phyloP scores from a whole-genome alignment of 2,888 invertebrate species.

The Andrena hattorfiana region DNA sequence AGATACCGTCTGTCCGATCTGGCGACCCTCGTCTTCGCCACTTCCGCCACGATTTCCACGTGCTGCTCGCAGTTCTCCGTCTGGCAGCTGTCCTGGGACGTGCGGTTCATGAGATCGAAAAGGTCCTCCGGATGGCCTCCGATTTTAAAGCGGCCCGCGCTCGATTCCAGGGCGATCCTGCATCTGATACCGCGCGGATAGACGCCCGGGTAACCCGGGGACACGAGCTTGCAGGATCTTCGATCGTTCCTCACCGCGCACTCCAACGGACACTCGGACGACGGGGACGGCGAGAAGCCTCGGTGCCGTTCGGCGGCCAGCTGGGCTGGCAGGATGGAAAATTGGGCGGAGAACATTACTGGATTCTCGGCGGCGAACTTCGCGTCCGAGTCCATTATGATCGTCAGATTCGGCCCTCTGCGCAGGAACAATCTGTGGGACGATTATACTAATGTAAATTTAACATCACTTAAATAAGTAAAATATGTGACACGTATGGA shows the following conservation, averaged over 20 bases:
- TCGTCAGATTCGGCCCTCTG: slow-evolving; percentile 77
- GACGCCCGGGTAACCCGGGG: slow-evolving; percentile 79
- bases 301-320: slow-evolving; percentile 75
- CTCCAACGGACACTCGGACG: slow-evolving; percentile 76
- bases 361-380: slow-evolving; percentile 79
- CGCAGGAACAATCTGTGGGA: slow-evolving; percentile 74
- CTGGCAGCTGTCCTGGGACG: slow-evolving; percentile 76
- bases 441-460: not conserved
- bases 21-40: slow-evolving; percentile 36
- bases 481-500: no score
- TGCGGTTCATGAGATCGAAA: slow-evolving; percentile 80
- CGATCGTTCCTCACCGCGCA: slow-evolving; percentile 78
- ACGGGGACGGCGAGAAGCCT: slow-evolving; percentile 67
- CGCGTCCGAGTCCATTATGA: slow-evolving; percentile 77
- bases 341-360: slow-evolving; percentile 80
- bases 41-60: slow-evolving; percentile 64
- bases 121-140: slow-evolving; percentile 77
- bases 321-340: slow-evolving; percentile 75
- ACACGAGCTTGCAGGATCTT: slow-evolving; percentile 73
- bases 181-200: slow-evolving; percentile 79
- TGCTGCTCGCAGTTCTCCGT: slow-evolving; percentile 79
- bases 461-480: no score
- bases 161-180: slow-evolving; percentile 75
- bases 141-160: slow-evolving; percentile 76
- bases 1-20: slow-evolving; percentile 22